Base-by-base conservation (phyloP, 2,888 invertebrate genomes). In the Cyclophora albipunctata region DNA sequence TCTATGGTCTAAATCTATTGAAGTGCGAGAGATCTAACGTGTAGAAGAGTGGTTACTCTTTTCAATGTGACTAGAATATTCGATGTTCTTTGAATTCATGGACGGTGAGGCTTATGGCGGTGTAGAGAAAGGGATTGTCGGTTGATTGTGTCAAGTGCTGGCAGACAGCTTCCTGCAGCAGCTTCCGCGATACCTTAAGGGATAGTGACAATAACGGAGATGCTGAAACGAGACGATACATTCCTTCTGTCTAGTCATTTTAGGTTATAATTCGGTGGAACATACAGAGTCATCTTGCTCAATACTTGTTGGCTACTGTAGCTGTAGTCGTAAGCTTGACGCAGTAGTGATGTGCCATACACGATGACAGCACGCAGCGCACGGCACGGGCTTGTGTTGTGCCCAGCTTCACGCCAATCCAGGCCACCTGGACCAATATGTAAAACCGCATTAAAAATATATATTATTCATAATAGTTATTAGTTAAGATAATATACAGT, bases 201-300 rank as follows among this genome's bases (percentile, higher is more conserved):
- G 72, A 76, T 75, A 20, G 79, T 75, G 85, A 86, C 85, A 85
- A 85, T 84, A 86, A 84, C 75, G 72, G 68, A 72, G 77, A 80
- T 71, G 80, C 78, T 79, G 62, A 37, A 5, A 37, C 37, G 37
- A 5, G 37, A 68, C 72, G 64, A 75, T 69, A 84, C 86, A 85
- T 87, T 87, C 84, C 86, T 78, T 58, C 37, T 20, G 20, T 85
- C 86, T 86, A 86, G 86, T 86, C 87, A 86, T 82, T 76, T 65
- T 62, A 59, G 62, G 60, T 59, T 49, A 53, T 57, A 57, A 69
- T 73, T 75, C 71, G 73, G 74, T 76, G 73, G 71, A 69, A 73
- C 66, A 71, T 66, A 68, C 68, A 71, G 67, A 75, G 73, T 75
- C 69, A 69, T 75, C 78, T 84, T 84, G 86, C 86, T 86, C 86